These are phyloP conservation scores for Glyphotaelius pellucidus DNA, from an alignment of 2,888 invertebrate genomes.

Conservation along the genomic window DNA sequence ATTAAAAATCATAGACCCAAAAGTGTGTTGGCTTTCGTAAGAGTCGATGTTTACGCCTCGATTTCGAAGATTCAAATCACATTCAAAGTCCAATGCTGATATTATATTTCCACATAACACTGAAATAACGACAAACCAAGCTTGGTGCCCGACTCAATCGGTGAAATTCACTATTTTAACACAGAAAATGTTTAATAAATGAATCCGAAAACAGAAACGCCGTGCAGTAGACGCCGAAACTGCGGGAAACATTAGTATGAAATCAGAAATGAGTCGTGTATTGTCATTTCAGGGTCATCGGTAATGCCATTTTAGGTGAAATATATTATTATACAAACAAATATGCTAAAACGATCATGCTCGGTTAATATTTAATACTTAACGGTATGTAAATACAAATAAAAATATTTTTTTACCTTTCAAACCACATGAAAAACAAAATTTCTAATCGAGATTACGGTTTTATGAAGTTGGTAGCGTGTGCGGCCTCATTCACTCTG, in stretches of 20 bases:
- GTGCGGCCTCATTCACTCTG: slow-evolving; percentile 25
- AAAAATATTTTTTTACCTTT: slow-evolving; percentile 27
- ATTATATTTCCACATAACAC: slow-evolving; percentile 58
- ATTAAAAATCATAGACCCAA: slow-evolving; percentile 62
- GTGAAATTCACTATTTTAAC: slow-evolving; percentile 53
- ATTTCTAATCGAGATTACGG: slow-evolving; percentile 18
- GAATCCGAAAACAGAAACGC: slow-evolving; percentile 58
- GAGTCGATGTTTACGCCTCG: slow-evolving; percentile 63
- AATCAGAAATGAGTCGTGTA: slow-evolving; percentile 53
- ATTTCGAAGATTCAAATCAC: slow-evolving; percentile 51
- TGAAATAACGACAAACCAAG: slow-evolving; percentile 42
- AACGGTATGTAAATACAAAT: neutral
- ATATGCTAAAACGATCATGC: neutral
- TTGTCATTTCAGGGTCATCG: slow-evolving; percentile 61
- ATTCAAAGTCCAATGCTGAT: slow-evolving; percentile 37
- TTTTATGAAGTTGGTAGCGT: slow-evolving; percentile 16
- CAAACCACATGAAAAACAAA: slow-evolving; percentile 14
- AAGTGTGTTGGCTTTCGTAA: slow-evolving; percentile 63
- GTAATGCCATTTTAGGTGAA: slow-evolving; percentile 52
- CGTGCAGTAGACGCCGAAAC: slow-evolving; percentile 63
- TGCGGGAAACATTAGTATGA: slow-evolving; percentile 62
- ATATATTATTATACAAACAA: neutral
- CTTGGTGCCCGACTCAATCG: slow-evolving; percentile 2
- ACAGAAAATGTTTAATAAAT: slow-evolving; percentile 60
- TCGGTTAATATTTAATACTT: neutral